Conservation (phyloP, 2,888 invertebrate genomes). For the Conus canariensis region DNA sequence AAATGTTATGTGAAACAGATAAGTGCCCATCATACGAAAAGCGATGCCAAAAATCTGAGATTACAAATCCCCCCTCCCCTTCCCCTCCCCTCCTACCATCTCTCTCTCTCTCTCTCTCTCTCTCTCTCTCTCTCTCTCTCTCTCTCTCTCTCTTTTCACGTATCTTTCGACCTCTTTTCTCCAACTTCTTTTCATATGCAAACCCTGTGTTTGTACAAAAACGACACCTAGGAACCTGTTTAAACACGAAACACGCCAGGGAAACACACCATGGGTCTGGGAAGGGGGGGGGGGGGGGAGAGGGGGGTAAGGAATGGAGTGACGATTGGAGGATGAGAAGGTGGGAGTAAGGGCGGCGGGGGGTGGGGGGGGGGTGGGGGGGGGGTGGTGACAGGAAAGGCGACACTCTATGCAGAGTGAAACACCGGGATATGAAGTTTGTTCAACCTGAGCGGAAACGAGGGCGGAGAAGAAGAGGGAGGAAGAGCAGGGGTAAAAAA, state of each 20-base stretch:
- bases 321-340: not conserved
- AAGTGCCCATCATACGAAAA: too few species aligned
- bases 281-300: not conserved
- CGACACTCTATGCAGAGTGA: not conserved
- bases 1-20: too few species aligned
- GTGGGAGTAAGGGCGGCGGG: too few species aligned
- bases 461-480: too few species aligned
- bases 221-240: not conserved
- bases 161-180: not conserved
- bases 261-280: not conserved
- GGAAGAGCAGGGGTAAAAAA: too few species aligned
- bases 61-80: not conserved
- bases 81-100: not conserved
- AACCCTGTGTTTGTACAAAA: not conserved
- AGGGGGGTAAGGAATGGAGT: not conserved
- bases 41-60: not conserved
- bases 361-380: too few species aligned
- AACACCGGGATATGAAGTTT: not conserved
- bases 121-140: conserved; percentile 7
- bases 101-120: conserved; percentile 13
- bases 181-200: not conserved
- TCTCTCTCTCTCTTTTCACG: not conserved
- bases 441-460: too few species aligned
- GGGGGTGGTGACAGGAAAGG: too few species aligned
- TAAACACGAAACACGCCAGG: not conserved